A percentile compares a stretch with the other conserved stretches of the same genome.
Conservation (phyloP, 2,888 invertebrate species). For the Heliconius charithonia region DNA sequence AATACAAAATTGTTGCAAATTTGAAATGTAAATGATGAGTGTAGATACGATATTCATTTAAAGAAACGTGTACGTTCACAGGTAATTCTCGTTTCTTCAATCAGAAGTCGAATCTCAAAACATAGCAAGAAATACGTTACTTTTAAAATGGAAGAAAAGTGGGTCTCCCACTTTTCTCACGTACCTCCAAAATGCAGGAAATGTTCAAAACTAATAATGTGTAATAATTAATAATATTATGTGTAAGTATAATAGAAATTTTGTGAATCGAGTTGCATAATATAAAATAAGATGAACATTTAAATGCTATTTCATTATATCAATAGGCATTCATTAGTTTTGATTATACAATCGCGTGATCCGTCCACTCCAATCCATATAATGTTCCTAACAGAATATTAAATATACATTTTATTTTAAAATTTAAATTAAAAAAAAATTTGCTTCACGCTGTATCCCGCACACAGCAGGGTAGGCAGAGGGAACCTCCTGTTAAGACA, state of each 20-base stretch:
- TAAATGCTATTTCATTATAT: conserved; percentile 23
- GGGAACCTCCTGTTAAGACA: no score
- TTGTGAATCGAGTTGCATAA: not conserved
- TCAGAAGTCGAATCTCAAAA: not conserved
- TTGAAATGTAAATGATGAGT: not conserved
- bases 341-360: conserved; percentile 48
- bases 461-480: no score
- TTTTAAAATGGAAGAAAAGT: not conserved
- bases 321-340: conserved; percentile 24
- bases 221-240: no score
- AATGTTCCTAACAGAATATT: conserved; percentile 29
- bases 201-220: no score
- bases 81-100: not conserved
- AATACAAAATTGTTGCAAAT: not conserved
- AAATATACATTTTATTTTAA: conserved; percentile 9
- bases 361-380: conserved; percentile 26
- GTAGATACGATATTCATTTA: not conserved
- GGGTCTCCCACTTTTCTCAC: not conserved
- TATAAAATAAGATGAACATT: conserved; percentile 20
- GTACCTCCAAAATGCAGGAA: not conserved
- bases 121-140: not conserved
- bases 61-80: not conserved
- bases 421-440: no score
- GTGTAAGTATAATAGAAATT: not conserved
- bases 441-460: no score